Evolutionary conservation across 2,113 vertebrate species (phyloP).

Genomic region (Scytalopus superciliaris): DNA sequence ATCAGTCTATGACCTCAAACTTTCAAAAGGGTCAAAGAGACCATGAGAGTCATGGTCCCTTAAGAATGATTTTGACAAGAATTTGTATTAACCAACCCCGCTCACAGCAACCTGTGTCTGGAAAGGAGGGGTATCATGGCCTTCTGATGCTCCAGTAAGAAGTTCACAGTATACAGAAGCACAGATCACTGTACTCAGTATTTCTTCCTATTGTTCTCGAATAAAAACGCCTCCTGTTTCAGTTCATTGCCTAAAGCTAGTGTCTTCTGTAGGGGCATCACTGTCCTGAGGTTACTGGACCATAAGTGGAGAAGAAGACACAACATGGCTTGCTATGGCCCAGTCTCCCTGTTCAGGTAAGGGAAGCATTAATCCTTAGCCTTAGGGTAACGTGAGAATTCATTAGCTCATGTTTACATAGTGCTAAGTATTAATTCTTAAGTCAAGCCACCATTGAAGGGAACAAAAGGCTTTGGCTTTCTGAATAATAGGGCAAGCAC

Average conservation of each 20-base stretch:
- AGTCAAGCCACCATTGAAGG: constrained; percentile 26
- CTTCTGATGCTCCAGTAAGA: not conserved
- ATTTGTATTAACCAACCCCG: not conserved
- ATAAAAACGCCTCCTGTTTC: not conserved
- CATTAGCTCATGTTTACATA: constrained; percentile 51
- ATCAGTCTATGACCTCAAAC: not conserved
- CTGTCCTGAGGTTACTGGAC: not conserved
- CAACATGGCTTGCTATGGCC: not conserved
- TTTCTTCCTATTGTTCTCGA: not conserved
- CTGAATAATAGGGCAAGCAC: not conserved
- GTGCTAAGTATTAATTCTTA: constrained; percentile 53
- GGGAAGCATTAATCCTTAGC: not conserved
- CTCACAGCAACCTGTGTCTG: not conserved
- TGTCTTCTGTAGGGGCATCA: not conserved
- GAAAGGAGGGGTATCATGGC: not conserved
- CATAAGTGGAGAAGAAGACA: not conserved
- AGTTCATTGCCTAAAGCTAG: not conserved
- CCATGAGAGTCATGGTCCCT: not conserved
- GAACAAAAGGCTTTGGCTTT: constrained; percentile 39
- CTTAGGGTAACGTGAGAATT: not conserved
- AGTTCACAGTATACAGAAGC: not conserved
- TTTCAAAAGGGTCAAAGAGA: not conserved
- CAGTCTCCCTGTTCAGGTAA: not conserved
- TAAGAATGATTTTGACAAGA: not conserved
- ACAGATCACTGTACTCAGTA: not conserved